Percentiles rank a stretch among this genome's conserved stretches.
Evolutionary conservation across 2,113 vertebrate species (phyloP).

Genomic region (Barbus barbus): DNA sequence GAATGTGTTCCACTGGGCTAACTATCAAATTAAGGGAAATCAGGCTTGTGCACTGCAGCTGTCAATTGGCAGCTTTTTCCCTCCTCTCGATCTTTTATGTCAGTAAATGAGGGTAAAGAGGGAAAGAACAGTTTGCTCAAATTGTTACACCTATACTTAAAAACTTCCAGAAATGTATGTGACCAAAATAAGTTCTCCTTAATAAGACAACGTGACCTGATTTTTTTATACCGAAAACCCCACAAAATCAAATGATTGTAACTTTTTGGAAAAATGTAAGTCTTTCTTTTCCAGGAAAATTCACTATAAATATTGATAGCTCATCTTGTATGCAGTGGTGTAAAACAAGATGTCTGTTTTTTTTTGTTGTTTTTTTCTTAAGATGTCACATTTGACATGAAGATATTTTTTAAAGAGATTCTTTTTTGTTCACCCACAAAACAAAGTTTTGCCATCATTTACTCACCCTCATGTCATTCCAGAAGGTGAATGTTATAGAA

Average conservation of each 20-base stretch:
- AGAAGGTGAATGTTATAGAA: neutral
- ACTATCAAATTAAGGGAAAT: conserved; percentile 74
- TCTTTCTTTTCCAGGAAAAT: neutral
- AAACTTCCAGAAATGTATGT: neutral
- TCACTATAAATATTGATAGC: neutral
- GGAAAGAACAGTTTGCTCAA: neutral
- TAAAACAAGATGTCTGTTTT: neutral
- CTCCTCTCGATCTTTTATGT: conserved; percentile 62
- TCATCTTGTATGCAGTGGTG: neutral
- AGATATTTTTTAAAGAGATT: neutral
- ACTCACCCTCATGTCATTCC: neutral
- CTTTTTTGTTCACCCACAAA: neutral
- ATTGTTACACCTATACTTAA: neutral
- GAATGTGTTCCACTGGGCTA: conserved; percentile 72
- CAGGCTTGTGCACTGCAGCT: conserved; percentile 73
- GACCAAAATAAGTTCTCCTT: neutral
- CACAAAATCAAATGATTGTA: neutral
- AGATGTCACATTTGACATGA: neutral
- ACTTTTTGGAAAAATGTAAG: neutral
- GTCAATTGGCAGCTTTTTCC: conserved; percentile 61
- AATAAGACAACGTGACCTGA: neutral
- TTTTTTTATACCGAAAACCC: neutral
- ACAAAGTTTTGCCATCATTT: too few relatives aligned
- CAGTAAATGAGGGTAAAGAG: neutral
- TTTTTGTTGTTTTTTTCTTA: neutral